Conservation (phyloP, 2,797 vertebrate genomes). For the Crocodylus rhombifer region DNA sequence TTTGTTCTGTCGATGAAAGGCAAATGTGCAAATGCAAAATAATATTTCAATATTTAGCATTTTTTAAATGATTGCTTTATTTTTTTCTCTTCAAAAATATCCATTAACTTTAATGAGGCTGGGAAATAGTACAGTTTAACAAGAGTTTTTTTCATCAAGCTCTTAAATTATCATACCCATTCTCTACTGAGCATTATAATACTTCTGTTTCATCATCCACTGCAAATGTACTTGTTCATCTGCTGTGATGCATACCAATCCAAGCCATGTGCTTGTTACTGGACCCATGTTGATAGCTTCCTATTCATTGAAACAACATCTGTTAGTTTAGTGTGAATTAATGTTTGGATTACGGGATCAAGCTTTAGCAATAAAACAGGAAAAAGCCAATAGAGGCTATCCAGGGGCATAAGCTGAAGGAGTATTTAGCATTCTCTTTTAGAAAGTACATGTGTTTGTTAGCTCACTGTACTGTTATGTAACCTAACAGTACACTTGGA, state of each 20-base stretch:
- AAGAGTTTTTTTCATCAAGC: background rate
- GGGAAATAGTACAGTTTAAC: background rate
- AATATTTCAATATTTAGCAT: background rate
- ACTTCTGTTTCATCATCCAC: slow-evolving; percentile 31
- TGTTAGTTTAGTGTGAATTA: slow-evolving; percentile 53
- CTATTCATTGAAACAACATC: slow-evolving; percentile 40
- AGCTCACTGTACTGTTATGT: no score
- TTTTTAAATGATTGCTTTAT: background rate
- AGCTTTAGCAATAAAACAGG: slow-evolving; percentile 23
- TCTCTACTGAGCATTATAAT: background rate
- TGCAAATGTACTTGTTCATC: background rate
- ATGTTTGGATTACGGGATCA: slow-evolving; percentile 33
- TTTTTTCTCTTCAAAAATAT: background rate
- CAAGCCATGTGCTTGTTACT: slow-evolving; percentile 16
- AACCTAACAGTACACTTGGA: background rate
- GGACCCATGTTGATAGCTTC: slow-evolving; percentile 30
- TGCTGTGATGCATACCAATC: background rate
- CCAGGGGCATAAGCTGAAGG: background rate
- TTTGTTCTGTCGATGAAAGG: background rate
- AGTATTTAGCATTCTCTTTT: background rate
- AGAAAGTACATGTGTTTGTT: background rate
- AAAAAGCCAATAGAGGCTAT: background rate
- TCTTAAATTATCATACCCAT: slow-evolving; percentile 3
- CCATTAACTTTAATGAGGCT: background rate
- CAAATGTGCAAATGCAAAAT: background rate